Evolutionary conservation across 2,113 vertebrate species (phyloP).

Genomic region (Dolichallabes microphthalmus): DNA sequence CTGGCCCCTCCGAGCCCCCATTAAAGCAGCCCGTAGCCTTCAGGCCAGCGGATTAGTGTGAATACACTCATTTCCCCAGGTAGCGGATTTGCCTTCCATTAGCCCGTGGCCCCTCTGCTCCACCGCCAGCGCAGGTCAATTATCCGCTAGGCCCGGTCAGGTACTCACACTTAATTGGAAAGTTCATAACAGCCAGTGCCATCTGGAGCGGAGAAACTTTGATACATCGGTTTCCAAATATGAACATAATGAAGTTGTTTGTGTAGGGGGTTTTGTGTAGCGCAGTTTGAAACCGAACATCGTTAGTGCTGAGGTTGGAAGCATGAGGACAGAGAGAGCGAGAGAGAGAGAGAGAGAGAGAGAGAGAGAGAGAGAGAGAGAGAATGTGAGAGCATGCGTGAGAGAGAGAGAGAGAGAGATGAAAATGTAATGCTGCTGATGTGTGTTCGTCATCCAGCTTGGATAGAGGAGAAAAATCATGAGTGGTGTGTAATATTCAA

Average conservation of each 20-base stretch:
- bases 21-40: conserved; percentile 74
- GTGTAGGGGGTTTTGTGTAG: conserved; percentile 15
- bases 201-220: conserved; percentile 43
- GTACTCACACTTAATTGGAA: conserved; percentile 66
- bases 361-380: background rate
- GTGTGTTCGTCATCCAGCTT: conserved; percentile 3
- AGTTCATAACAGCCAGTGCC: conserved; percentile 49
- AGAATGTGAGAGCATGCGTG: background rate
- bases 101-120: conserved; percentile 73
- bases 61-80: conserved; percentile 78
- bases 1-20: conserved; percentile 57
- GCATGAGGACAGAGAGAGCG: background rate
- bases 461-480: conserved; percentile 19
- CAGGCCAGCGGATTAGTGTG: conserved; percentile 78
- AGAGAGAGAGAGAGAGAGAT: background rate
- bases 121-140: conserved; percentile 73
- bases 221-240: conserved; percentile 29
- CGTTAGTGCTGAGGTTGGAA: conserved; percentile 15
- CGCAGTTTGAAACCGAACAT: conserved; percentile 9
- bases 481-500: conserved; percentile 38
- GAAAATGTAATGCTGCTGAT: background rate
- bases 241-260: conserved; percentile 42
- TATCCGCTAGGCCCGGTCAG: conserved; percentile 62
- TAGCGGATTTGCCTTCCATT: conserved; percentile 81
- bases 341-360: background rate